Evolutionary conservation across 1,140 invertebrate species (phyloP), one percentile per base, ranked within the genome.

Genomic region (Trichogramma pretiosum): DNA sequence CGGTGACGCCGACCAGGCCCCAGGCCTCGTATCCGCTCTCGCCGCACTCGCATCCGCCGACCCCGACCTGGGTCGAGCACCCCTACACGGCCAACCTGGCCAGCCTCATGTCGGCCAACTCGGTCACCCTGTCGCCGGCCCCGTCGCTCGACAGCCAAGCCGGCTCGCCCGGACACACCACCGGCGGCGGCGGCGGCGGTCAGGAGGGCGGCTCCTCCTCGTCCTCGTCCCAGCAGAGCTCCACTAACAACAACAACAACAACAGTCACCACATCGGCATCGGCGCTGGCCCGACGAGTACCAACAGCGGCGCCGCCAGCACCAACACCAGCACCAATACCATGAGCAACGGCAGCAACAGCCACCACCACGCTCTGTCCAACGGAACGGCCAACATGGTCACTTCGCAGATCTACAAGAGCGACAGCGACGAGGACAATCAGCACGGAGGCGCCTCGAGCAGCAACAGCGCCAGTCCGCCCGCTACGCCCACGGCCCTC

Each of bases 131-230:
- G 44, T 92, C 88, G 60, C 89, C 89, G 24, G 88, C 89, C 11
- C 89, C 88, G 0, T 91, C 88, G 5, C 77, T 90, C 5, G 87
- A 91, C 61, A 91, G 88, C 57, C 88, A 88, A 52, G 82, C 85
- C 7, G 86, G 87, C 26, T 88, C 85, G 50, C 88, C 88, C 7
- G 85, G 86, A 32, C 83, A 88, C 65, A 74, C 79, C 30, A 50
- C 72, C 92, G 44, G 92, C 88, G 60, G 89, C 89, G 24, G 88
- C 89, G 13, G 89, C 88, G 0, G 91, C 88, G 5, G 77, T 90
- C 5, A 52, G 82, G 84, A 5, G 86, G 87, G 24, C 87, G 85
- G 50, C 88, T 87, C 7, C 84, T 86, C 32, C 83, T 88, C 65
- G 74, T 78, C 30, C n/a, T n/a, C 55, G 21, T 51, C 41, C 16